phyloP scores from a whole-genome alignment of 1,140 invertebrate genomes.

The Nasonia giraulti region DNA sequence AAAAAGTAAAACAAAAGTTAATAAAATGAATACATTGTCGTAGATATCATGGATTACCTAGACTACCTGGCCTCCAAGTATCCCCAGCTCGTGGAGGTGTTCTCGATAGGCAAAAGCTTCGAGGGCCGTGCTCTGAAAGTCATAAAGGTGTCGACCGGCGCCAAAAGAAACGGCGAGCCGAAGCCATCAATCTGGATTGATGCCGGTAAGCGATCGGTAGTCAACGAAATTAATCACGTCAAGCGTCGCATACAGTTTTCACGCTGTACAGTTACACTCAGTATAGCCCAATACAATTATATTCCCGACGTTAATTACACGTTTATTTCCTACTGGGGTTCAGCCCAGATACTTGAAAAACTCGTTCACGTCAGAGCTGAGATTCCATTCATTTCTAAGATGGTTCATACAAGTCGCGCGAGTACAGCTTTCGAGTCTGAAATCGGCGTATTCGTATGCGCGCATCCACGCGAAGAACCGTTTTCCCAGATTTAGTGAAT shows the following conservation, averaged over 20 bases:
- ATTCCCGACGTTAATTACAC: neutral
- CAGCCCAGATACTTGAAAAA: neutral
- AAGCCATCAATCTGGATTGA: slow-evolving; percentile 79
- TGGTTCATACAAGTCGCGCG: too few species aligned
- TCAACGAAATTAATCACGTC: neutral
- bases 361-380: neutral
- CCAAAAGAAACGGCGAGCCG: slow-evolving; percentile 62
- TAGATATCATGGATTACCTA: slow-evolving; percentile 83
- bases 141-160: slow-evolving; percentile 76
- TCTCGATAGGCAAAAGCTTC: slow-evolving; percentile 84
- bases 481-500: slow-evolving; percentile 11
- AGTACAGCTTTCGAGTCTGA: neutral
- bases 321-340: too few species aligned
- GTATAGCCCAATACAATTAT: neutral
- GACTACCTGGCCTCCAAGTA: slow-evolving; percentile 84
- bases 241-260: too few species aligned
- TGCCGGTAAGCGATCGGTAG: slow-evolving; percentile 69
- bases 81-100: slow-evolving; percentile 80
- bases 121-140: slow-evolving; percentile 85
- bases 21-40: slow-evolving; percentile 17
- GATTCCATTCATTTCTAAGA: neutral
- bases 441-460: slow-evolving; percentile 55
- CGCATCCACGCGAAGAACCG: slow-evolving; percentile 17
- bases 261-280: neutral
- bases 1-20: neutral